Percentiles rank a stretch among this genome's conserved stretches.
Evolutionary conservation across 1,140 invertebrate genomes (phyloP).

Genomic region (Trichonephila clavipes): DNA sequence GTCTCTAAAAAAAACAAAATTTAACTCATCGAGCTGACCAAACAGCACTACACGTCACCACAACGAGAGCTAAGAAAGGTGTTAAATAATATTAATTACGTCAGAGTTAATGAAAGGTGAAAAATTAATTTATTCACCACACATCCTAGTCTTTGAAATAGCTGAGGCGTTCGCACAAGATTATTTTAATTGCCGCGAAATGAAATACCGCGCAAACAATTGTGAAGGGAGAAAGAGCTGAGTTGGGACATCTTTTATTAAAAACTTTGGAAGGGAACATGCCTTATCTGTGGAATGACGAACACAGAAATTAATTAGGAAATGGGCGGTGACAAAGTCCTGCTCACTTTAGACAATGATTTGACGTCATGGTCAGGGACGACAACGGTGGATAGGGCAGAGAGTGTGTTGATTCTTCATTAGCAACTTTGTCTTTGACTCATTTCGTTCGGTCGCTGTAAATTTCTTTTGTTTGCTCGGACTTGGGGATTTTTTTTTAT

Average conservation of each 20-base stretch:
- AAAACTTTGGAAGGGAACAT: neutral
- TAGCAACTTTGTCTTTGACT: neutral
- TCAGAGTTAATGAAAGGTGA: neutral
- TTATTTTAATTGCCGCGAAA: slow-evolving; percentile 16
- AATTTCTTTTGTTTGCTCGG: no score
- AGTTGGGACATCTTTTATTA: slow-evolving; percentile 7
- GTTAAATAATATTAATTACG: neutral
- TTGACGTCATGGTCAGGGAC: neutral
- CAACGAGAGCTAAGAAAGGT: neutral
- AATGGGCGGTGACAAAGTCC: neutral
- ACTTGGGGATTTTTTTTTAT: no score
- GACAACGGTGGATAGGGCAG: neutral
- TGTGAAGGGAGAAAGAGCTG: neutral
- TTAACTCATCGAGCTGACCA: no score
- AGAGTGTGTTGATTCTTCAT: neutral
- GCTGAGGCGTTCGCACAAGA: neutral
- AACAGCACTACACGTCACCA: neutral
- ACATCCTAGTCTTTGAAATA: neutral
- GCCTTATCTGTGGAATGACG: neutral
- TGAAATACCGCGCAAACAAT: slow-evolving; percentile 5
- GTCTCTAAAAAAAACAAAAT: no score
- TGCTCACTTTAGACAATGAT: neutral
- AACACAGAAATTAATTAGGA: neutral
- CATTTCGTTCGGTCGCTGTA: neutral
- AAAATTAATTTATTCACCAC: neutral